phyloP scores from a whole-genome alignment of 2,113 vertebrate genomes.

The Prietella phreatophila region DNA sequence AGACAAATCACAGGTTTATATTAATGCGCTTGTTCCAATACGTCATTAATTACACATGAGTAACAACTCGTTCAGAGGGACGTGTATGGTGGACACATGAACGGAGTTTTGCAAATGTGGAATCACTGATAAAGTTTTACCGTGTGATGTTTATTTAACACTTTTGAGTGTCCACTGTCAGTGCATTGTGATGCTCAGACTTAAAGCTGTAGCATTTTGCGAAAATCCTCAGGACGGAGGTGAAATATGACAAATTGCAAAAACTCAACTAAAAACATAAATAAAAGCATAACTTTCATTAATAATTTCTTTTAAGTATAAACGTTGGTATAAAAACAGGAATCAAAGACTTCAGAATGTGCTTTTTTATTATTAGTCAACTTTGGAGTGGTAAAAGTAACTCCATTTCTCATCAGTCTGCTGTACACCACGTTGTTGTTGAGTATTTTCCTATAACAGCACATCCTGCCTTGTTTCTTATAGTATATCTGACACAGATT shows the following conservation, averaged over 20 bases:
- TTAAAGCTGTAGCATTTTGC: too few species aligned
- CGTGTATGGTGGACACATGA: background rate
- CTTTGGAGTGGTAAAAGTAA: background rate
- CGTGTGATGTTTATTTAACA: background rate
- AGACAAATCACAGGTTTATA: background rate
- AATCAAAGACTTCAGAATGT: background rate
- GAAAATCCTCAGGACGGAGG: too few species aligned
- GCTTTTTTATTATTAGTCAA: background rate
- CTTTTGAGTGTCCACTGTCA: background rate
- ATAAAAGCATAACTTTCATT: background rate
- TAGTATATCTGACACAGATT: background rate
- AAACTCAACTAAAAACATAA: background rate
- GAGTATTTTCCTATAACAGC: background rate
- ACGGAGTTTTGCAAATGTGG: background rate
- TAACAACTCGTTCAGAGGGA: background rate
- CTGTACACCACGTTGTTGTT: background rate
- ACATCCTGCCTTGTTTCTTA: background rate
- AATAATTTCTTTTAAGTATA: background rate
- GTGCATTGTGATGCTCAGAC: too few species aligned
- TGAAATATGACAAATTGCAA: too few species aligned
- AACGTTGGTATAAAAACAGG: background rate
- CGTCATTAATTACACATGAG: background rate
- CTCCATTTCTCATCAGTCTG: too few species aligned
- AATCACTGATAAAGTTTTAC: background rate
- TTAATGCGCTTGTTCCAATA: background rate